phyloP scores from a whole-genome alignment of 2,797 vertebrate genomes.

The Chanos chanos region DNA sequence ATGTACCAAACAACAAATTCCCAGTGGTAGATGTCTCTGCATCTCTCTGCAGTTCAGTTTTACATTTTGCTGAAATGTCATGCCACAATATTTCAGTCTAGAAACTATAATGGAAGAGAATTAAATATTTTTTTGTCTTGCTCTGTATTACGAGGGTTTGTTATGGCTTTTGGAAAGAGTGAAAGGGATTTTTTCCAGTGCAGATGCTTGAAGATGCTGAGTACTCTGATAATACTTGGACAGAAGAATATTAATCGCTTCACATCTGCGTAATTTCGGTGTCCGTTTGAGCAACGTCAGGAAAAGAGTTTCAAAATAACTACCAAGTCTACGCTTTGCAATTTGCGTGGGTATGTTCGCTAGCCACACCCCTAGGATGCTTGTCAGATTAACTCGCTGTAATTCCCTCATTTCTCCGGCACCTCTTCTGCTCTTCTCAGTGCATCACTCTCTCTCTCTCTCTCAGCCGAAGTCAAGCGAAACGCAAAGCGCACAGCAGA shows the following conservation, averaged over 20 bases:
- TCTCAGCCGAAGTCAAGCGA: conserved; percentile 46
- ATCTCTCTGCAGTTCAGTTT: background rate
- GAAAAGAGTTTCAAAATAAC: background rate
- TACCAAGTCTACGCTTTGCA: background rate
- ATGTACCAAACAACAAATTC: conserved; percentile 37
- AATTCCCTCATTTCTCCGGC: background rate
- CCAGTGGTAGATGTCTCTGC: background rate
- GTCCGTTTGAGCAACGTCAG: background rate
- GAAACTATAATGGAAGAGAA: too few relatives aligned
- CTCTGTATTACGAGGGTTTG: too few relatives aligned
- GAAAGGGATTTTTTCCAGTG: too few relatives aligned
- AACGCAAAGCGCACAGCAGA: conserved; percentile 63
- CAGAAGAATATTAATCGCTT: too few relatives aligned
- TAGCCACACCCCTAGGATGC: conserved; percentile 22
- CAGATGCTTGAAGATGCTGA: too few relatives aligned
- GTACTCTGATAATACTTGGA: too few relatives aligned
- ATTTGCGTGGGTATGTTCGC: background rate
- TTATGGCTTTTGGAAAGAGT: too few relatives aligned
- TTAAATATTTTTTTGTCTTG: too few relatives aligned
- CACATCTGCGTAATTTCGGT: too few relatives aligned
- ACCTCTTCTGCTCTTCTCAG: conserved; percentile 1
- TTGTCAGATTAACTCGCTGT: conserved; percentile 28
- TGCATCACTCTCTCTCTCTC: conserved; percentile 7
- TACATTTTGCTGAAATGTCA: background rate
- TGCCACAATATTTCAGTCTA: background rate